Percentiles rank a stretch among this genome's conserved stretches.
These are phyloP conservation scores for Hippocampus zosterae DNA, from an alignment of 2,113 vertebrate species.

Conservation along the genomic window DNA sequence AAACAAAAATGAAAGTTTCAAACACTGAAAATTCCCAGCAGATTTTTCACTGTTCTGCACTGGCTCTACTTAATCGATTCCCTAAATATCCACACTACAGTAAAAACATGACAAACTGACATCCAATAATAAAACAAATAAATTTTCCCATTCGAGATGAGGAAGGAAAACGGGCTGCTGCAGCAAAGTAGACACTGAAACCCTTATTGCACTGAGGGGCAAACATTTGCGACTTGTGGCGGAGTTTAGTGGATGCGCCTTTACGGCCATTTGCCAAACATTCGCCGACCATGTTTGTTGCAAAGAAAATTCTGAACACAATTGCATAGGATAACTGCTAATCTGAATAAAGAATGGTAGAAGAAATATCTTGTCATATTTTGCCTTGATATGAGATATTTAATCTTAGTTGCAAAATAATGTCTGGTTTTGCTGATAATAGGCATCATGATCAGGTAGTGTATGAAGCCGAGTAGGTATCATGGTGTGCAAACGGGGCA, in stretches of 20 bases:
- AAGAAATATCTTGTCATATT: background rate
- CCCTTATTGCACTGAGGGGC: too few species aligned
- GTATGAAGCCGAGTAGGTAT: background rate
- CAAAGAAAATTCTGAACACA: too few species aligned
- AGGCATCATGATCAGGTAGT: background rate
- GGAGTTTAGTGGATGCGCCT: too few species aligned
- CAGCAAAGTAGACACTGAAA: too few species aligned
- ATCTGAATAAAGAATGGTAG: background rate
- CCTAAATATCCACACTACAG: background rate
- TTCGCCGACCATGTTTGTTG: too few species aligned
- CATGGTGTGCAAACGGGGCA: too few species aligned
- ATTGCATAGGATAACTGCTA: background rate
- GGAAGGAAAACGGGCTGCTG: too few species aligned
- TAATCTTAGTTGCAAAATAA: background rate
- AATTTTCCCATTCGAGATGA: background rate
- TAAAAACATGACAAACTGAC: background rate
- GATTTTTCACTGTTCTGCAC: too few species aligned
- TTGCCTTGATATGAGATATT: background rate
- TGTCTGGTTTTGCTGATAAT: background rate
- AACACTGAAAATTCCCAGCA: too few species aligned
- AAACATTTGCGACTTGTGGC: too few species aligned
- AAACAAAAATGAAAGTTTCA: background rate
- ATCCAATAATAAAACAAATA: background rate
- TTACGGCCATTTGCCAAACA: too few species aligned
- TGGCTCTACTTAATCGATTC: background rate